Evolutionary conservation across 2,113 vertebrate species (phyloP), one percentile per base, ranked within the genome.

Genomic region (Hyperopisus bebe): DNA sequence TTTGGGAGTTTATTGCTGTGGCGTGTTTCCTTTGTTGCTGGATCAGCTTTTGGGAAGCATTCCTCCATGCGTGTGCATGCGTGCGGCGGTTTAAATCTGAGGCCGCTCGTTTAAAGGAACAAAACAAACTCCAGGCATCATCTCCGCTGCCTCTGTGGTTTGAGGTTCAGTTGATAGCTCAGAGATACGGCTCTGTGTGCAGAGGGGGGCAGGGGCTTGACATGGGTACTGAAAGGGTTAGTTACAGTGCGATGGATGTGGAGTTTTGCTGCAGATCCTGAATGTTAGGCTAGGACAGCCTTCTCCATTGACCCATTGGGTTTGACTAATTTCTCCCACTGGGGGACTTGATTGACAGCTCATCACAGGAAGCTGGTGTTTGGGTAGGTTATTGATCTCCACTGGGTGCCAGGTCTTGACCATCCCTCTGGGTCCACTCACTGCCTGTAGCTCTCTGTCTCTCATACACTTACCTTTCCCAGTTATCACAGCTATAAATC

Each of bases 111-210:
- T 88, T 90, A 80, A 91, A 90, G 91, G 53, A 83, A 87, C 70
- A 70, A 53, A 58, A 51, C 55, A 80, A 89, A 66, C 66, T 89
- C 44, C 50, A 48, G 83, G 27, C 42, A 70, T 89, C 48, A 82
- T 88, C 80, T 83, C 19, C 46, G 46, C 58, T 88, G n/a, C 80
- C 62, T 77, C 39, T 44, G 88, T 53, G 92, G 89, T 90, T 89
- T 55, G 42, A 90, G 90, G 91, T 90, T 88, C 89, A 90, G 85
- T 90, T 92, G 89, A 91, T 90, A 89, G 89, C 86, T 90, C 89
- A 35, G 70, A 77, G 31, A 77, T 66, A 66, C n/a, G 3, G 70
- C 70, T 35, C 31, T 19, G 70, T 77, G 35, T 35, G 31, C 6
- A n/a, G 70, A 39, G 70, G 5, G 35, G 15, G 70, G 66, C 66